These are phyloP conservation scores for Neomonachus schauinslandi DNA, from an alignment of 2,113 vertebrate genomes.

Conservation along the genomic window DNA sequence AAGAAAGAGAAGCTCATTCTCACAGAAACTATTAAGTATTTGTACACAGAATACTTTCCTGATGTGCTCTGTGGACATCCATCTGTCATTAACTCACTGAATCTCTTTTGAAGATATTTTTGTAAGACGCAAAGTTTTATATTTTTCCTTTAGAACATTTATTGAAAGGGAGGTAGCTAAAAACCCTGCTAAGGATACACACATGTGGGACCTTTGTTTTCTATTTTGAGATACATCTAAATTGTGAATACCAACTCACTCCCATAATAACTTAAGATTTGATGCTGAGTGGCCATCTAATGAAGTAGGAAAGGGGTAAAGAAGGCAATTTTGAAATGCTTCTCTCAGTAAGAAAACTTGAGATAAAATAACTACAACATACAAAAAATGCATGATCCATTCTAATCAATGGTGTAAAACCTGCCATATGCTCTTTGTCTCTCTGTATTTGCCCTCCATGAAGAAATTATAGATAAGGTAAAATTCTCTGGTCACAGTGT, in stretches of 20 bases:
- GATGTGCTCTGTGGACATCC: neutral
- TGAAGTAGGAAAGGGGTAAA: neutral
- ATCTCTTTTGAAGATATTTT: constrained; percentile 15
- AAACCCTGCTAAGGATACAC: neutral
- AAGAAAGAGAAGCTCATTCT: neutral
- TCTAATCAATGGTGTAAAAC: neutral
- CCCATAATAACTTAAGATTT: neutral
- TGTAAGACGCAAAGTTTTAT: neutral
- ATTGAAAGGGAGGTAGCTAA: neutral
- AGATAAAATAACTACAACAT: constrained; percentile 23
- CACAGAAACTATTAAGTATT: neutral
- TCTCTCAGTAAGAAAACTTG: constrained; percentile 29
- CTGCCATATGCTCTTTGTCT: neutral
- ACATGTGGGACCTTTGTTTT: neutral
- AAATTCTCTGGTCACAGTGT: constrained; percentile 18
- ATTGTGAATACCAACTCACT: neutral
- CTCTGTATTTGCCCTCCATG: neutral
- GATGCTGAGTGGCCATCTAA: neutral
- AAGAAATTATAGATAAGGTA: constrained; percentile 26
- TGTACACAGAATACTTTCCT: constrained; percentile 20
- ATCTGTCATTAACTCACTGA: neutral
- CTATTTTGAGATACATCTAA: neutral
- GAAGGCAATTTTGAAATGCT: neutral
- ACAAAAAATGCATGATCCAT: neutral
- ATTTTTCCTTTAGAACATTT: constrained; percentile 26